Conservation (phyloP, 2,888 invertebrate genomes). For the Crocallis elinguaria region DNA sequence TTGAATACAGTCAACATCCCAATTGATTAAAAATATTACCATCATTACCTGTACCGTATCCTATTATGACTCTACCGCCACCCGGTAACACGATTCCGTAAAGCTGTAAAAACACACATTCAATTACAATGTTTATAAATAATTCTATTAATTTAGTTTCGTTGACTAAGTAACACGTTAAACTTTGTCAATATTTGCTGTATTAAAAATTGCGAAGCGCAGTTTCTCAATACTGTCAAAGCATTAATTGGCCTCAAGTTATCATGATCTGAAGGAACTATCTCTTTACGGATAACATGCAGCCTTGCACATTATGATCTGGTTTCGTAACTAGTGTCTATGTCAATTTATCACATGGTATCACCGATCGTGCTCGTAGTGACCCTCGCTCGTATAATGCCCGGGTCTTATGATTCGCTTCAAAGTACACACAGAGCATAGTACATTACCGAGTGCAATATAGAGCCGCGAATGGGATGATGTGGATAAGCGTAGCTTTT, state of each 20-base stretch:
- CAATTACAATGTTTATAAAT: background rate
- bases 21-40: too few relatives aligned
- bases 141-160: background rate
- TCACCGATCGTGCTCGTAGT: constrained; percentile 46
- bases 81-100: constrained; percentile 81
- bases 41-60: constrained; percentile 88
- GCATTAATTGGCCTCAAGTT: constrained; percentile 50
- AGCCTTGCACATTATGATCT: constrained; percentile 55
- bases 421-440: too few relatives aligned
- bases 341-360: constrained; percentile 53
- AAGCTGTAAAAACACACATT: constrained; percentile 84
- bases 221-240: constrained; percentile 46
- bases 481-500: too few relatives aligned
- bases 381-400: constrained; percentile 49
- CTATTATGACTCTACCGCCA: constrained; percentile 87
- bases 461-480: too few relatives aligned
- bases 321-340: constrained; percentile 58
- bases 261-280: constrained; percentile 48
- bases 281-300: constrained; percentile 45
- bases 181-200: constrained; percentile 14
- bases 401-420: constrained; percentile 31
- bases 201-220: constrained; percentile 30
- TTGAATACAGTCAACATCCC: too few relatives aligned
- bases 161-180: constrained; percentile 4
- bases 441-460: too few relatives aligned